Conservation (phyloP, 1,140 invertebrate species). For the Octopus sinensis region DNA sequence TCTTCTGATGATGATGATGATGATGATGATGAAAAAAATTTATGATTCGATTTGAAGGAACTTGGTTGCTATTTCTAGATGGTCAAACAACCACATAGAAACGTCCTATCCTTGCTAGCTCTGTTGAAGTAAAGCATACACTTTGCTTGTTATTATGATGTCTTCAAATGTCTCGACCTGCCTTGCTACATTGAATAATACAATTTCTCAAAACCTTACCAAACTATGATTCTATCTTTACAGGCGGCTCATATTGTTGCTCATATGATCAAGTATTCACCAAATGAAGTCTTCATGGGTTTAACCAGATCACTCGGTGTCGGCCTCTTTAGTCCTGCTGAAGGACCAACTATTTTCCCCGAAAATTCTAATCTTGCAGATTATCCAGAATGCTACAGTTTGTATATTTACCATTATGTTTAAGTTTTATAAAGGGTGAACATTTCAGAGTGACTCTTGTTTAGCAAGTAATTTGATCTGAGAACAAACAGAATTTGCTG, state of each 20-base stretch:
- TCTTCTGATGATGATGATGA: no score
- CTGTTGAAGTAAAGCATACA: no score
- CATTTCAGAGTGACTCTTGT: not conserved
- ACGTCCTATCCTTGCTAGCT: no score
- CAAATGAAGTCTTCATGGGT: conserved; percentile 23
- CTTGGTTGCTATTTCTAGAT: no score
- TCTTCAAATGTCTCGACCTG: no score
- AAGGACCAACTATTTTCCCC: conserved; percentile 24
- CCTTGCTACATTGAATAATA: not conserved
- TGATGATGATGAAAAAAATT: no score
- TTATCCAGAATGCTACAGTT: conserved; percentile 26
- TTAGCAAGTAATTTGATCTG: not conserved
- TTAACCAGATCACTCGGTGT: conserved; percentile 24
- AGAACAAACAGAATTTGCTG: not conserved
- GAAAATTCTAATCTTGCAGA: conserved; percentile 24
- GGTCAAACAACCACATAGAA: no score
- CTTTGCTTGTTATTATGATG: no score
- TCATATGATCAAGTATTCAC: conserved; percentile 25
- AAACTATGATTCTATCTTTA: not conserved
- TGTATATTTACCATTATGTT: not conserved
- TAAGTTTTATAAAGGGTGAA: not conserved
- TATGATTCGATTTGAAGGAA: no score
- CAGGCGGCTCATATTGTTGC: conserved; percentile 26
- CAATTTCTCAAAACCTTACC: not conserved
- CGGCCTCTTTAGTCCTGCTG: conserved; percentile 26